phyloP scores from a whole-genome alignment of 1,140 invertebrate genomes.

The Hirudo medicinalis region DNA sequence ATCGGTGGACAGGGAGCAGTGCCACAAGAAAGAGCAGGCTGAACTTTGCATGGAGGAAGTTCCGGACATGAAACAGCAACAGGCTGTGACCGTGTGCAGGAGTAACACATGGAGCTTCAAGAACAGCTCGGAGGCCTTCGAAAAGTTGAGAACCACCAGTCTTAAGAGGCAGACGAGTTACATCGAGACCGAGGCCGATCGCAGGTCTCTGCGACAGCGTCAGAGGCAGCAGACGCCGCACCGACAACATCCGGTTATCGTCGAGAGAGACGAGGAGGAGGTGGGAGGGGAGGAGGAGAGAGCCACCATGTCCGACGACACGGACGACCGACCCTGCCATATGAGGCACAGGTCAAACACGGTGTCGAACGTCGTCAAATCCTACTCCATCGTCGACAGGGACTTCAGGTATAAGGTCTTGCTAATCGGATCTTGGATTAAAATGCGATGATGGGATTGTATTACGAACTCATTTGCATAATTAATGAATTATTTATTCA shows the following conservation, averaged over 20 bases:
- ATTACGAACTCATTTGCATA: too few species aligned
- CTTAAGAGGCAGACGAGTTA: too few species aligned
- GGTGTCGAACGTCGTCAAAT: slow-evolving; percentile 1
- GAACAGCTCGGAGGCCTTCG: background rate
- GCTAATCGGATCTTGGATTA: too few species aligned
- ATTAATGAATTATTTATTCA: too few species aligned
- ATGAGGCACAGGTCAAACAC: background rate
- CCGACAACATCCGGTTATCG: background rate
- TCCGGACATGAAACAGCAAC: background rate
- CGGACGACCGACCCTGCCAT: background rate
- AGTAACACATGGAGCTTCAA: slow-evolving; percentile 9
- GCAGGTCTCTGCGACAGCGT: background rate
- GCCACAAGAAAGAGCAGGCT: slow-evolving; percentile 2
- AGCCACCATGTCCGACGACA: background rate
- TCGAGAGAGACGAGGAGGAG: background rate
- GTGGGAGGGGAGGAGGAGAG: background rate
- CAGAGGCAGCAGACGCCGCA: background rate
- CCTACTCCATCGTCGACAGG: background rate
- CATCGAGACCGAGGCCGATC: too few species aligned
- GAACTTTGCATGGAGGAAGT: background rate
- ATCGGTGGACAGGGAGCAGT: slow-evolving; percentile 11
- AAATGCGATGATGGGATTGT: too few species aligned
- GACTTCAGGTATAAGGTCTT: slow-evolving; percentile 4
- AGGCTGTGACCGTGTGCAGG: background rate
- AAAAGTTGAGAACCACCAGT: too few species aligned